Evolutionary conservation across 2,888 invertebrate genomes (phyloP).

Genomic region (Perdita meconis): DNA sequence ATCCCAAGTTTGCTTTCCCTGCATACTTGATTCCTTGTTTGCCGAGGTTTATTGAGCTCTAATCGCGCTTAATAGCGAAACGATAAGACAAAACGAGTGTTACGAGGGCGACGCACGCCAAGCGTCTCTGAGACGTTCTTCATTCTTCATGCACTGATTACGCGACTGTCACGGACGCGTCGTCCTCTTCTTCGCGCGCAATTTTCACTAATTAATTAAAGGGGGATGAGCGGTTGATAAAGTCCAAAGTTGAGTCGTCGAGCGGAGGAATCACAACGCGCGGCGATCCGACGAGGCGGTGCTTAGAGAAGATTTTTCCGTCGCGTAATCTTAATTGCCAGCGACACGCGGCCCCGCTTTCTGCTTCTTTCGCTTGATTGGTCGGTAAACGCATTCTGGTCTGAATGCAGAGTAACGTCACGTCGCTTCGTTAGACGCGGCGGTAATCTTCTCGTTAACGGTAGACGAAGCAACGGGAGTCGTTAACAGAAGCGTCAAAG

Average conservation of each 20-base stretch:
- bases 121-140: not conserved
- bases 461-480: too few species aligned
- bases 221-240: conserved; percentile 40
- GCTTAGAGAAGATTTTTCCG: conserved; percentile 46
- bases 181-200: conserved; percentile 8
- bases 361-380: not conserved
- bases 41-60: too few species aligned
- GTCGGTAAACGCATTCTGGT: not conserved
- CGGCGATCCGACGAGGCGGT: conserved; percentile 29
- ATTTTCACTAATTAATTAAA: conserved; percentile 56
- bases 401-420: not conserved
- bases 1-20: too few species aligned
- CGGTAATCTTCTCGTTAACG: too few species aligned
- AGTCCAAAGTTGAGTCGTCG: conserved; percentile 14
- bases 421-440: too few species aligned
- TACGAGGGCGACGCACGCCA: too few species aligned
- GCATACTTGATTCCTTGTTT: too few species aligned
- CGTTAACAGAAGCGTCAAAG: too few species aligned
- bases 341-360: not conserved
- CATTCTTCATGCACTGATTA: conserved; percentile 37
- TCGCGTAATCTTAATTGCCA: conserved; percentile 56
- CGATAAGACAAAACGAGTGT: too few species aligned
- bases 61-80: too few species aligned
- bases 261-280: conserved; percentile 12
- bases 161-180: not conserved